These are phyloP conservation scores for Seriola aureovittata DNA, from an alignment of 2,113 vertebrate species.

Conservation along the genomic window DNA sequence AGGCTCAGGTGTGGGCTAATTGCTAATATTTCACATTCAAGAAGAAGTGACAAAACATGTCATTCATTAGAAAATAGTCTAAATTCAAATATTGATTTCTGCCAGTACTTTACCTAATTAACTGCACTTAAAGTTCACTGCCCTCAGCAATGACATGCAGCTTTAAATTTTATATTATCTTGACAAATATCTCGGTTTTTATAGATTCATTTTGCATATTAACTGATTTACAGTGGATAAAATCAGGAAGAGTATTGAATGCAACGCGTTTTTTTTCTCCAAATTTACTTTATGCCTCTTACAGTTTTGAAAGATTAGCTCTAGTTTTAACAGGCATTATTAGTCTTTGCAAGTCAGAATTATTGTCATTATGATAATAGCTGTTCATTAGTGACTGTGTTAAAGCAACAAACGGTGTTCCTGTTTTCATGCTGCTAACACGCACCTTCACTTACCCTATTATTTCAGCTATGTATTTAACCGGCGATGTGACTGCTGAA, in stretches of 20 bases:
- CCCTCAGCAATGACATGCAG: not conserved
- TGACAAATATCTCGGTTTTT: constrained; percentile 4
- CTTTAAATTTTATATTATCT: constrained; percentile 15
- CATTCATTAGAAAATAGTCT: constrained; percentile 41
- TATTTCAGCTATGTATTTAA: constrained; percentile 25
- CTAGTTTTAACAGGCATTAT: constrained; percentile 8
- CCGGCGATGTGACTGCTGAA: not conserved
- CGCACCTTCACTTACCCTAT: not conserved
- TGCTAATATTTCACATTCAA: constrained; percentile 31
- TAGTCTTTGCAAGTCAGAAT: constrained; percentile 17
- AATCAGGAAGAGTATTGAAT: not conserved
- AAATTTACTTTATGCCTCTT: not conserved
- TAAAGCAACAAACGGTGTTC: constrained; percentile 7
- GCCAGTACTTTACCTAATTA: constrained; percentile 48
- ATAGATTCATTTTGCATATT: not conserved
- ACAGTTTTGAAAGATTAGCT: not conserved
- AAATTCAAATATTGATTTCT: constrained; percentile 48
- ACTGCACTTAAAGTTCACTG: constrained; percentile 36
- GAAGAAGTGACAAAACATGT: constrained; percentile 53
- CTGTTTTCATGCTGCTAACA: constrained; percentile 34
- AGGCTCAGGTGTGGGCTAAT: constrained; percentile 51
- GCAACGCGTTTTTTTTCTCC: not conserved
- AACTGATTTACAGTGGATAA: not conserved
- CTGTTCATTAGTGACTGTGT: constrained; percentile 29
- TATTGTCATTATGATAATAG: constrained; percentile 39